phyloP scores from a whole-genome alignment of 2,888 invertebrate species.

The Hedya salicella region DNA sequence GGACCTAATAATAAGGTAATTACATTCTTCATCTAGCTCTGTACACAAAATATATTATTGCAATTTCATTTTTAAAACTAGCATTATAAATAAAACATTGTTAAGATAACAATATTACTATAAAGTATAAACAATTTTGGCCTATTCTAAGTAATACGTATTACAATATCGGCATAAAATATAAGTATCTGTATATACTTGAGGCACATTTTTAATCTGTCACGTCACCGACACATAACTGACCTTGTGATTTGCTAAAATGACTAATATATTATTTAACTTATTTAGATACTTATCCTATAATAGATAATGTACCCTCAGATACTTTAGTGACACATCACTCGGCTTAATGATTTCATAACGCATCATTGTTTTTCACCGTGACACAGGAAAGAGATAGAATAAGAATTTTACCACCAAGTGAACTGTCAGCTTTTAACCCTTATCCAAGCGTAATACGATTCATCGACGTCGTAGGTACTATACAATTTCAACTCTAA shows the following conservation, averaged over 20 bases:
- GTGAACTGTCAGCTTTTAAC: too few species aligned
- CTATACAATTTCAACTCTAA: too few species aligned
- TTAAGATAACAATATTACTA: constrained; percentile 44
- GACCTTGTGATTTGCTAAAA: constrained; percentile 27
- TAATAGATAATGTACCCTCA: too few species aligned
- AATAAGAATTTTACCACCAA: too few species aligned
- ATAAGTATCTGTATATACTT: constrained; percentile 60
- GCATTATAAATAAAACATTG: constrained; percentile 45
- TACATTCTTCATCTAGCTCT: constrained; percentile 38
- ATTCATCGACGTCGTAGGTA: too few species aligned
- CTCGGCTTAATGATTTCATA: too few species aligned
- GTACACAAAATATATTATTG: constrained; percentile 44
- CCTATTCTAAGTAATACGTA: constrained; percentile 39
- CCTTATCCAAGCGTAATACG: too few species aligned
- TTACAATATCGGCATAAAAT: constrained; percentile 63
- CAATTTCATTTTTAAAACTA: constrained; percentile 43
- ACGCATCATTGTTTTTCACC: too few species aligned
- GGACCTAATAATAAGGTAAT: too few species aligned
- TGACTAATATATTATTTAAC: constrained; percentile 29
- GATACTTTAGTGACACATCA: too few species aligned
- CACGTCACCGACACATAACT: constrained; percentile 54
- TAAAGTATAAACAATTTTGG: constrained; percentile 43
- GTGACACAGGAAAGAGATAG: too few species aligned
- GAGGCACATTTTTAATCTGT: constrained; percentile 59
- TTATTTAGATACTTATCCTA: constrained; percentile 8